A percentile compares a stretch with the other conserved stretches of the same genome.
Conservation (phyloP, 2,888 invertebrate species). For the Bhutanitis thaidina region DNA sequence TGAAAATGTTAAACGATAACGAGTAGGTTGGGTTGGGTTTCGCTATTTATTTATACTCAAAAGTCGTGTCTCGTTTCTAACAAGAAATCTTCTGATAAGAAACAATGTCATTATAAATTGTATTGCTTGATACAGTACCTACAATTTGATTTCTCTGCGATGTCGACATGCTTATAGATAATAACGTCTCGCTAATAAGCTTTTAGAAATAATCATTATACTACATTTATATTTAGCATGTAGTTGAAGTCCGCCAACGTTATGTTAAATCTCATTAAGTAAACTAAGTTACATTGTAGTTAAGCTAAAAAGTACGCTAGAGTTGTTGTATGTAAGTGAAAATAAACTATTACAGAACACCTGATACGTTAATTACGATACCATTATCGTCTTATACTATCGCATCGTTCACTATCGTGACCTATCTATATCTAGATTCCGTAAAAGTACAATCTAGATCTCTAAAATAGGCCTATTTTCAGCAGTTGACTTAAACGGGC, state of each 20-base stretch:
- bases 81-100: slow-evolving; percentile 22
- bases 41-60: slow-evolving; percentile 16
- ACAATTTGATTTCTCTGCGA: slow-evolving; percentile 5
- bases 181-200: slow-evolving; percentile 11
- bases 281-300: background rate
- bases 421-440: no score
- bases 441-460: no score
- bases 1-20: slow-evolving; percentile 30
- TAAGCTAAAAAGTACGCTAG: no score
- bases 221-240: background rate
- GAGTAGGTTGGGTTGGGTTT: slow-evolving; percentile 25
- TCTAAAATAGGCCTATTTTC: no score
- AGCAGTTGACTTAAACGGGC: no score
- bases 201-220: slow-evolving; percentile 5
- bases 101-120: slow-evolving; percentile 13
- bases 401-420: no score
- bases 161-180: background rate
- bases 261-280: slow-evolving; percentile 10
- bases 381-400: no score
- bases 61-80: slow-evolving; percentile 19
- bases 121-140: slow-evolving; percentile 3
- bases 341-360: background rate
- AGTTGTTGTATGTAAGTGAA: no score
- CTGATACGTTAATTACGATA: background rate
- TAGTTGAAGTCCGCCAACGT: slow-evolving; percentile 3